Base-by-base conservation (phyloP, 2,797 vertebrate genomes). In the Tangara arthus region DNA sequence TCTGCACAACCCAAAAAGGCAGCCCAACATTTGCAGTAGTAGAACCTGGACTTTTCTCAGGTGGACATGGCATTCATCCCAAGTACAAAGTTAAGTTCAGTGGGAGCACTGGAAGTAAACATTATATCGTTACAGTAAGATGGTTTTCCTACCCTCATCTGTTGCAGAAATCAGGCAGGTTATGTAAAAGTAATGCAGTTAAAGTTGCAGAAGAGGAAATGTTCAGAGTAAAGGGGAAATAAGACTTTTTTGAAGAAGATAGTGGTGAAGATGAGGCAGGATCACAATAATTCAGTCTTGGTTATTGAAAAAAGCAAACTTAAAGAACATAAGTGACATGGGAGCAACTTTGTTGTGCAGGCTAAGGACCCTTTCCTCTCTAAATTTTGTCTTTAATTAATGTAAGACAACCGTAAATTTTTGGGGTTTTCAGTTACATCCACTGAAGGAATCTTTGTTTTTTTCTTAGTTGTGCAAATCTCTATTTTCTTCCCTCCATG, bases 401-500 rank as follows among this genome's bases (percentile, higher is more conserved):
- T 11, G 37, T 70, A 39, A 34, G 28, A 23, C 3, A 6, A 22
- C 21, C 34, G 10, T 41, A 52, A 50, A 49, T 68, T 32, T 66
- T 53, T 42, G 8, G 8, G 7, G 2, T 13, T 89, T 26, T 79
- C 19, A 8, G 15, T 66, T 73, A 22, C 19, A 75, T 46, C 28
- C 32, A 12, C 49, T 64, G 24, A 75, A 90, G 15, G 7, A 66
- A 66, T 8, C 15, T 77, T 60, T 12, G 4, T 1, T 53, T 90
- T 82, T 6, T 1, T 59, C n/a, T 59, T n/a, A 59, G 24, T 15
- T 26, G 9, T 60, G 28, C 34, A 68, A 47, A 59, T 61, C 46
- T 83, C 7, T 61, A 0, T 83, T 88, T 76, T 17, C n/a, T 82
- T 66, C 30, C 9, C 11, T 61, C 9, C 0, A 0, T 64, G 3